Conservation (phyloP, 2,888 invertebrate genomes). For the Blastobasis adustella region DNA sequence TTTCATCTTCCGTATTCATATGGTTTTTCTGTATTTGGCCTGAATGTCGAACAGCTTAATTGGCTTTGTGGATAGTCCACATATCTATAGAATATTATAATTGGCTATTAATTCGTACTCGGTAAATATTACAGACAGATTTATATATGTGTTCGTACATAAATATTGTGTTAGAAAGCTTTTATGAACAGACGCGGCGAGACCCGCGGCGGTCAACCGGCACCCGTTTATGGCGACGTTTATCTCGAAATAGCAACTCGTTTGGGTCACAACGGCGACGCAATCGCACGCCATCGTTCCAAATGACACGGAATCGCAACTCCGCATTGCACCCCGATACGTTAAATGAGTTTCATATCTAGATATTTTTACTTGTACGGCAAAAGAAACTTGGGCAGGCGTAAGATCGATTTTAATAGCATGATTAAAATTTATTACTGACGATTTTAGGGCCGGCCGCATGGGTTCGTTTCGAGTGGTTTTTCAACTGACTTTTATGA, state of each 20-base stretch:
- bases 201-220: conserved; percentile 35
- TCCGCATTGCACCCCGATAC: conserved; percentile 16
- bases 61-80: neutral
- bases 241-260: conserved; percentile 72
- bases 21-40: too few relatives aligned
- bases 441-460: conserved; percentile 17
- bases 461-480: conserved; percentile 29
- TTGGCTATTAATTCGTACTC: too few relatives aligned
- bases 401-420: conserved; percentile 19
- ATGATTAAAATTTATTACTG: conserved; percentile 23
- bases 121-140: too few relatives aligned
- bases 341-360: conserved; percentile 5
- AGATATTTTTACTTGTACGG: neutral
- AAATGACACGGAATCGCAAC: conserved; percentile 51
- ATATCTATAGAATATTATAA: neutral
- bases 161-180: conserved; percentile 36
- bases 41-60: too few relatives aligned
- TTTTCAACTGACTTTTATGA: conserved; percentile 18
- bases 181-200: conserved; percentile 6
- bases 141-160: too few relatives aligned
- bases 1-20: conserved; percentile 24
- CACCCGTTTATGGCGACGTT: conserved; percentile 65
- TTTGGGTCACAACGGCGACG: conserved; percentile 60
- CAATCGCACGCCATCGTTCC: conserved; percentile 60
- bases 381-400: conserved; percentile 10